Conservation (phyloP, 2,797 vertebrate genomes). For the Naso thynnoides region DNA sequence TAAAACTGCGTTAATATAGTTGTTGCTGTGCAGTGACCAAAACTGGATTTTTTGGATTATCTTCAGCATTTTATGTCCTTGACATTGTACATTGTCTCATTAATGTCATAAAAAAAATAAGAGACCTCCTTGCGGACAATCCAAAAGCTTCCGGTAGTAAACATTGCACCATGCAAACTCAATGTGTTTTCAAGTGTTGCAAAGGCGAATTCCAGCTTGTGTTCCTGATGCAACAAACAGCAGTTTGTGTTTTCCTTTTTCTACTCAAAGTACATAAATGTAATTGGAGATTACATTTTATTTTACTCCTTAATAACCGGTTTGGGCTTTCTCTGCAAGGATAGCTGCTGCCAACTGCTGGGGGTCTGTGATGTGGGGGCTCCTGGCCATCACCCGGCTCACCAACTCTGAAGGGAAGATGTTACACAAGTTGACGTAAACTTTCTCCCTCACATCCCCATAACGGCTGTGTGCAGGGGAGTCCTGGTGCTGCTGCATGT, state of each 20-base stretch:
- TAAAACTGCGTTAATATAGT: conserved; percentile 2
- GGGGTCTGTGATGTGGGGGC: conserved; percentile 92
- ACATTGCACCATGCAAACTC: neutral
- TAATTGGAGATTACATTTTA: neutral
- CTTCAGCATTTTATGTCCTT: conserved; percentile 20
- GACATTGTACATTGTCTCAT: conserved; percentile 18
- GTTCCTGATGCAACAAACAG: neutral
- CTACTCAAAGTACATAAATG: neutral
- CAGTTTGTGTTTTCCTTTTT: neutral
- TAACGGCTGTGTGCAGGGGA: conserved; percentile 81
- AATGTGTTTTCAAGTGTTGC: neutral
- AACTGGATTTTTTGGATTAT: conserved; percentile 40
- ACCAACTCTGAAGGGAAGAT: conserved; percentile 96
- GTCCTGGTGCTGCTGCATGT: conserved; percentile 76
- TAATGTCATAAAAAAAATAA: conserved; percentile 24
- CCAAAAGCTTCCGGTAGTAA: conserved; percentile 16
- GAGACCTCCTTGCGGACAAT: conserved; percentile 8
- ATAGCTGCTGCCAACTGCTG: conserved; percentile 97
- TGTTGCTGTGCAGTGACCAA: conserved; percentile 23
- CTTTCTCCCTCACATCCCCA: conserved; percentile 90
- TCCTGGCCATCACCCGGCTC: conserved; percentile 93
- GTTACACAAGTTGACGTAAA: conserved; percentile 95
- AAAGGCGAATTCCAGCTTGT: conserved; percentile 7
- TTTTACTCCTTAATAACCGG: conserved; percentile 87
- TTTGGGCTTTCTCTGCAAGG: conserved; percentile 93